phyloP scores from a whole-genome alignment of 2,888 invertebrate species.

The Drosophila siamana region DNA sequence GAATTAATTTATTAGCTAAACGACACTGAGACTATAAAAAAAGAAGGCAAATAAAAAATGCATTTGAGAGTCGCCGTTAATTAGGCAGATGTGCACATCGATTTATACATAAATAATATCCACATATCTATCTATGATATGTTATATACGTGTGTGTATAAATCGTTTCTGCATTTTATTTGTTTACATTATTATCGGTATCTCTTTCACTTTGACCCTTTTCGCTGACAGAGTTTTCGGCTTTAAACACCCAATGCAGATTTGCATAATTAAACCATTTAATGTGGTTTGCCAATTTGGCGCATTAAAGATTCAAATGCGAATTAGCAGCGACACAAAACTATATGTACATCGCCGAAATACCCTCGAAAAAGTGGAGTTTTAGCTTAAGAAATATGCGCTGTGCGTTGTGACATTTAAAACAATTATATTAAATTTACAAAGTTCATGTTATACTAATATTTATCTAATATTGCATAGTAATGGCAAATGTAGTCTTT shows the following conservation, averaged over 20 bases:
- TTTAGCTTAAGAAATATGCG: no score
- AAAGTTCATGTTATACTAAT: no score
- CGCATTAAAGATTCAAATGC: constrained; percentile 52
- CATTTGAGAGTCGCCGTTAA: constrained; percentile 25
- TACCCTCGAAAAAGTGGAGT: constrained; percentile 26
- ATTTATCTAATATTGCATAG: no score
- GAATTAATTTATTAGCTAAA: constrained; percentile 19
- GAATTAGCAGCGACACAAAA: constrained; percentile 4
- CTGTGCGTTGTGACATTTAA: no score
- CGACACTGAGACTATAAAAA: constrained; percentile 7
- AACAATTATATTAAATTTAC: no score
- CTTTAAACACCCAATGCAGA: constrained; percentile 29
- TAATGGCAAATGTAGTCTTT: no score
- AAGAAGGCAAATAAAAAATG: constrained; percentile 8
- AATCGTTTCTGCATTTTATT: constrained; percentile 16
- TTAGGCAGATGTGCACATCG: constrained; percentile 37
- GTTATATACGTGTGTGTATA: constrained; percentile 2
- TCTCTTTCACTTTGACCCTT: constrained; percentile 51
- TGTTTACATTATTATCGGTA: constrained; percentile 28
- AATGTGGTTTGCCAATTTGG: constrained; percentile 69
- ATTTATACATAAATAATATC: constrained; percentile 31
- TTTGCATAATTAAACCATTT: constrained; percentile 70
- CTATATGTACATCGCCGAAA: neutral
- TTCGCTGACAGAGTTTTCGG: constrained; percentile 23
- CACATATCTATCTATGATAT: neutral